Conservation (phyloP, 2,888 invertebrate species). For the Cheilosia vernalis region DNA sequence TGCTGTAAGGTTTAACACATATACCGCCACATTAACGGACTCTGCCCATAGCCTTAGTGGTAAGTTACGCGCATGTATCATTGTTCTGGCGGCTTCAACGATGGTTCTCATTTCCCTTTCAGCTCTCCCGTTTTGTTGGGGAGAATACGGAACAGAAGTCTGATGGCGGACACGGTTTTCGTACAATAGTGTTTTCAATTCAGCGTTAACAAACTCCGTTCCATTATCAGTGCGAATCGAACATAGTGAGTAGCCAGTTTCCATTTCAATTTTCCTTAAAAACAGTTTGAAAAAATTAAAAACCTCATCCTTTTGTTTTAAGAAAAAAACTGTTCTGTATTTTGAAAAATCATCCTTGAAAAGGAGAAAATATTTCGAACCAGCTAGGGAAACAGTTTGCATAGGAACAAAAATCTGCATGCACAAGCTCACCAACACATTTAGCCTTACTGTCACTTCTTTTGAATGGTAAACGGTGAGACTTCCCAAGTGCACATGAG, state of each 20-base stretch:
- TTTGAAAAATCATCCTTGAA: constrained; percentile 74
- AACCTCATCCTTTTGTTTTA: constrained; percentile 69
- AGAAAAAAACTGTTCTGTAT: constrained; percentile 69
- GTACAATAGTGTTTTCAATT: too few relatives aligned
- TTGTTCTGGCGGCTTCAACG: constrained; percentile 79
- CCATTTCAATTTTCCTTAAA: constrained; percentile 73
- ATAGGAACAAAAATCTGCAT: constrained; percentile 76
- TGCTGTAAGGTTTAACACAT: background rate
- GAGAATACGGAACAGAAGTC: too few relatives aligned
- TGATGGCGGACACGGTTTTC: too few relatives aligned
- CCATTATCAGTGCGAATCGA: constrained; percentile 77
- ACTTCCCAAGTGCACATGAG: constrained; percentile 75
- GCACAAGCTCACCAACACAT: constrained; percentile 69
- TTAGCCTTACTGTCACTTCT: constrained; percentile 58
- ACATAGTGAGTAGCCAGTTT: constrained; percentile 70
- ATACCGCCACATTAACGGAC: background rate
- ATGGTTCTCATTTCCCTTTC: constrained; percentile 41
- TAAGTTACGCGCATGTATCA: too few relatives aligned
- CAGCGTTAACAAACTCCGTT: constrained; percentile 66
- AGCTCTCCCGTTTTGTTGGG: too few relatives aligned
- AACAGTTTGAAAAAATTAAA: constrained; percentile 32
- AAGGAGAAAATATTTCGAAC: constrained; percentile 72
- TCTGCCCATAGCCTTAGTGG: background rate
- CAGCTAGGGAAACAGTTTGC: constrained; percentile 68
- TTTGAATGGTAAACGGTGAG: constrained; percentile 67